These are phyloP conservation scores for Botia kubotai DNA, from an alignment of 2,797 vertebrate species.

Conservation along the genomic window DNA sequence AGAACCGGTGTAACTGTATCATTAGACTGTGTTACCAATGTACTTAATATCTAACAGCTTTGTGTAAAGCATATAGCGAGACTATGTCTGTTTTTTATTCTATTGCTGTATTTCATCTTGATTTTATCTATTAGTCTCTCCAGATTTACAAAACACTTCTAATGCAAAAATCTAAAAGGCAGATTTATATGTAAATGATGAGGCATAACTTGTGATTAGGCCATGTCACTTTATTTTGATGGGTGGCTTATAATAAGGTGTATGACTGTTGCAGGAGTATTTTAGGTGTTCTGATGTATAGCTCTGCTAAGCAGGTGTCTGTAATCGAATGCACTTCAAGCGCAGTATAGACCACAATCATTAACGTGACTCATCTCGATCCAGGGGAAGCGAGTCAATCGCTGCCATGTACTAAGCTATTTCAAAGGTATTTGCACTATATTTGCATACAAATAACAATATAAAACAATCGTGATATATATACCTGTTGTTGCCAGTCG, in stretches of 20 bases:
- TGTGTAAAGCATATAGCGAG: neutral
- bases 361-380: slow-evolving; percentile 36
- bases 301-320: slow-evolving; percentile 2
- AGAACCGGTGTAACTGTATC: neutral
- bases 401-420: neutral
- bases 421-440: neutral
- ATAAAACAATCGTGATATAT: slow-evolving; percentile 1
- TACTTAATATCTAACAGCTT: neutral
- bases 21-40: neutral
- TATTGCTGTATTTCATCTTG: neutral
- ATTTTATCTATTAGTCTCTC: neutral
- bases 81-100: neutral
- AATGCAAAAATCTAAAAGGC: neutral
- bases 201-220: too few species aligned
- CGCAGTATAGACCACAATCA: slow-evolving; percentile 34
- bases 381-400: slow-evolving; percentile 22
- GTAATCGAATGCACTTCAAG: slow-evolving; percentile 8
- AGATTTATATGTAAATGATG: neutral
- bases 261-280: neutral
- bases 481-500: slow-evolving; percentile 64
- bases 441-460: neutral
- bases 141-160: neutral
- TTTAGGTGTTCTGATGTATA: neutral
- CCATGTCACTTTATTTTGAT: too few species aligned
- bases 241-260: neutral